Base-by-base conservation (phyloP, 2,797 vertebrate species). In the Gobio occitaniae region DNA sequence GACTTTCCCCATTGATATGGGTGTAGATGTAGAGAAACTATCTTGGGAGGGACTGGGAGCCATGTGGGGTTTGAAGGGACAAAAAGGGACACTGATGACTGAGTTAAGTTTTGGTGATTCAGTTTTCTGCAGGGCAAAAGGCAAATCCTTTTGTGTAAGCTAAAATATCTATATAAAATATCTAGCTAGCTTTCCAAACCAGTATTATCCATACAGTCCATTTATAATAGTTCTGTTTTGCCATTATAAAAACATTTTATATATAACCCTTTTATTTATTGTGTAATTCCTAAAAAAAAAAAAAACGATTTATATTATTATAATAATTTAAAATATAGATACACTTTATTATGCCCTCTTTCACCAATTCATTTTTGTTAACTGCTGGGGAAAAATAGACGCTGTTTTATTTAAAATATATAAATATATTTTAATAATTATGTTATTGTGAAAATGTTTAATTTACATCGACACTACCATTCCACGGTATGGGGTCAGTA, bases 1-100 rank as follows among this genome's bases (percentile, higher is more conserved):
- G 54, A 83, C 47, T 66, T 87, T 85, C 80, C 84, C 84, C 76
- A 88, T 29, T 8, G 36, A 38, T 68, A 63, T 3, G 41, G 32
- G 8, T 41, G 59, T 12, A 32, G 61, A 75, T 25, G 19, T 66
- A 15, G 10, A 71, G 48, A 86, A 54, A 15, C 12, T 2, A 78
- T 16, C 54, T 32, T 69, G 41, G 66, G 3, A n/a, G 61, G 5
- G 32, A 32, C 32, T 32, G 32, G 32, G 25, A 79, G 38, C 65
- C 21, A 61, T 2, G 13, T 61, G 68, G 38, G 76, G 38, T 61
- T 84, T 50, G 13, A 71, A 77, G 6, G 80, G 44, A 7, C 52
- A 83, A n/a, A 75, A 48, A 74, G 17, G 11, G 13, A 66, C 59
- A 76, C 15, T 19, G 16, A 54, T 76, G 71, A 76, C 44, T 41